Evolutionary conservation across 1,140 invertebrate species (phyloP).

Genomic region (Coelopa frigida): DNA sequence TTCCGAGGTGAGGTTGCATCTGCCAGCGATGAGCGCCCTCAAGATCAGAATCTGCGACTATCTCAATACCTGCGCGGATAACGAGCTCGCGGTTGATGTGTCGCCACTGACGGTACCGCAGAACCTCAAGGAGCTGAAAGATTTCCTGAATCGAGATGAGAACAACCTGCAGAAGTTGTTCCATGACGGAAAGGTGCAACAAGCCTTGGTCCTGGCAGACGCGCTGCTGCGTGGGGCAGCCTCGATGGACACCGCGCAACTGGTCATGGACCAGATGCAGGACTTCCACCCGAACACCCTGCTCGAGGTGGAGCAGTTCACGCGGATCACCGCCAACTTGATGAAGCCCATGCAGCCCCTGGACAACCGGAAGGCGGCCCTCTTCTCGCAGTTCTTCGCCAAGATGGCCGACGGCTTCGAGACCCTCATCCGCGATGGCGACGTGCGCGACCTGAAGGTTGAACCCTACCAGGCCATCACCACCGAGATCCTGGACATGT

Average conservation of each 20-base stretch:
- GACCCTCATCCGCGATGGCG: background rate
- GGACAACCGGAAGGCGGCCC: background rate
- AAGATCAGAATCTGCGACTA: conserved; percentile 9
- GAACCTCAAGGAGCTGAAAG: no score
- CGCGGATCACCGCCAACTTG: background rate
- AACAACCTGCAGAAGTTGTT: conserved; percentile 3
- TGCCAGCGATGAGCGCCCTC: background rate
- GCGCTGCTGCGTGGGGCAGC: background rate
- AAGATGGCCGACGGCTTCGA: conserved; percentile 7
- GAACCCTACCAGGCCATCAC: background rate
- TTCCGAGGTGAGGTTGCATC: background rate
- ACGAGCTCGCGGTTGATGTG: background rate
- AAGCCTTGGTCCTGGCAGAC: conserved; percentile 6
- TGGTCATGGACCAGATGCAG: background rate
- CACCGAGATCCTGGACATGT: conserved; percentile 2
- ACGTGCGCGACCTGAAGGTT: background rate
- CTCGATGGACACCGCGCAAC: background rate
- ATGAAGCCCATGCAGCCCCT: background rate
- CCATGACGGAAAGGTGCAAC: background rate
- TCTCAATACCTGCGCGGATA: conserved; percentile 8
- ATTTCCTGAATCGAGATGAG: background rate
- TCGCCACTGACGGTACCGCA: background rate
- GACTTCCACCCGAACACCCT: background rate
- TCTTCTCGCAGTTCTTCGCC: conserved; percentile 2
- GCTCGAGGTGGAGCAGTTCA: conserved; percentile 6